Conservation (phyloP, 2,113 vertebrate species). For the Loxodonta africana region DNA sequence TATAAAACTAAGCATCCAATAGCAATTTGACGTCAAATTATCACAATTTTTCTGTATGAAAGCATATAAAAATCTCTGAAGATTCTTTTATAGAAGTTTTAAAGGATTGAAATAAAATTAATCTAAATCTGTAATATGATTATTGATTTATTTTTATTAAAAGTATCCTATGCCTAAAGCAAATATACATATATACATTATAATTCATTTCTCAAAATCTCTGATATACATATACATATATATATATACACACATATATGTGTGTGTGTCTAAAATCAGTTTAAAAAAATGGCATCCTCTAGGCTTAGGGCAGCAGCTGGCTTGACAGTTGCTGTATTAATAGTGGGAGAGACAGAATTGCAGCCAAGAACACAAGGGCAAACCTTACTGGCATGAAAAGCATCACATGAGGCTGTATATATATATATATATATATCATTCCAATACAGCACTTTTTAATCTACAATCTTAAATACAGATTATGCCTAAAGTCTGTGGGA, state of each 20-base stretch:
- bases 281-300: background rate
- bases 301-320: background rate
- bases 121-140: background rate
- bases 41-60: background rate
- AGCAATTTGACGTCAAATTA: background rate
- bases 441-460: background rate
- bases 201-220: background rate
- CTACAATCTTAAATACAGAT: background rate
- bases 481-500: background rate
- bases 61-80: background rate
- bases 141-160: background rate
- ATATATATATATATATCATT: background rate
- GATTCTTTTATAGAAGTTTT: background rate
- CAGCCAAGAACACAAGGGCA: slow-evolving; percentile 27
- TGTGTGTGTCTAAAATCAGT: background rate
- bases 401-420: background rate
- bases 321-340: slow-evolving; percentile 38
- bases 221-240: background rate
- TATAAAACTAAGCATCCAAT: background rate
- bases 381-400: slow-evolving; percentile 21
- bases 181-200: background rate
- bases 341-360: background rate
- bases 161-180: background rate
- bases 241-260: background rate
- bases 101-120: background rate